Conservation (phyloP, 2,888 invertebrate genomes). For the Arenicola marina region DNA sequence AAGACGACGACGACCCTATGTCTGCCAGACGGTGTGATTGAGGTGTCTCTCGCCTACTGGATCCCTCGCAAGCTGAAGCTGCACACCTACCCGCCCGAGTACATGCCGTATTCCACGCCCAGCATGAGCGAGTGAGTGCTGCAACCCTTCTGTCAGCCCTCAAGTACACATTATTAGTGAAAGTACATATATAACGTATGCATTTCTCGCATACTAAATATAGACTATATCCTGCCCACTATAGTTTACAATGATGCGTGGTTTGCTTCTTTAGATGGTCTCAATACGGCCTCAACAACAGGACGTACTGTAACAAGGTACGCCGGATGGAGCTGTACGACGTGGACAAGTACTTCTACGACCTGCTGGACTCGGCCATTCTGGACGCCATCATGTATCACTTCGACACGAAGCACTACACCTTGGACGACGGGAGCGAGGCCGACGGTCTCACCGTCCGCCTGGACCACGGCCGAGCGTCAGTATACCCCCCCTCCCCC, state of each 20-base stretch:
- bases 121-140: slow-evolving; percentile 21
- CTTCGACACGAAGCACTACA: slow-evolving; percentile 37
- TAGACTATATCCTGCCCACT: no score
- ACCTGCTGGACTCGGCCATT: slow-evolving; percentile 36
- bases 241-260: no score
- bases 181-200: no score
- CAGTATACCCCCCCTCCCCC: no score
- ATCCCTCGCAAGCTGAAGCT: slow-evolving; percentile 25
- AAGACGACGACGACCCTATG: slow-evolving; percentile 20
- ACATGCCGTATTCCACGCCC: slow-evolving; percentile 36
- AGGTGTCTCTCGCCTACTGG: slow-evolving; percentile 36
- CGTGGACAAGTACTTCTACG: slow-evolving; percentile 23
- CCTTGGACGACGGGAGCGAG: slow-evolving; percentile 19
- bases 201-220: no score
- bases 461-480: slow-evolving; percentile 38
- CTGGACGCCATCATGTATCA: slow-evolving; percentile 36
- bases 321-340: slow-evolving; percentile 26
- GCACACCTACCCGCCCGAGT: slow-evolving; percentile 30
- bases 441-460: slow-evolving; percentile 34
- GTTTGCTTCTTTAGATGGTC: no score
- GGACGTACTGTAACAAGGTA: slow-evolving; percentile 28
- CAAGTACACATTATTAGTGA: no score
- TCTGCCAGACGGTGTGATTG: slow-evolving; percentile 26
- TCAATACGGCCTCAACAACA: slow-evolving; percentile 30
- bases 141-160: neutral